Evolutionary conservation across 1,140 invertebrate genomes (phyloP).

Genomic region (Brachionus asplanchnoidis): DNA sequence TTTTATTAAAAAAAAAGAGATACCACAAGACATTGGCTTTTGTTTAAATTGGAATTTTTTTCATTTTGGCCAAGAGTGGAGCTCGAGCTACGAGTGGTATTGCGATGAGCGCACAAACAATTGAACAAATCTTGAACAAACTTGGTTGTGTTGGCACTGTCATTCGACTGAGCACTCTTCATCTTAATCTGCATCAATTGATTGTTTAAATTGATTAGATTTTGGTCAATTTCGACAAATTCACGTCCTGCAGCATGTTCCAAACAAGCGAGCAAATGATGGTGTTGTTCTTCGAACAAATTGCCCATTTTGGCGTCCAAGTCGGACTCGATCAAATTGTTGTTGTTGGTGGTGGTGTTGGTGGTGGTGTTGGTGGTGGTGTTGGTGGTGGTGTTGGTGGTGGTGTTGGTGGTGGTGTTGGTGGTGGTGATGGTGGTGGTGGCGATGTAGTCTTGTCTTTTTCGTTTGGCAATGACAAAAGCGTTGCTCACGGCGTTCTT

Average conservation of each 20-base stretch:
- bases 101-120: neutral
- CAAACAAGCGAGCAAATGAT: constrained; percentile 42
- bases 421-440: too few species aligned
- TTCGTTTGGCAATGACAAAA: constrained; percentile 31
- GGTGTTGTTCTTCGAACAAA: constrained; percentile 41
- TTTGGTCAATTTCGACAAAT: constrained; percentile 37
- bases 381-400: too few species aligned
- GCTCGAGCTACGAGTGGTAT: neutral
- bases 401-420: too few species aligned
- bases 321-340: neutral
- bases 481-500: constrained; percentile 33
- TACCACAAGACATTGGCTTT: neutral
- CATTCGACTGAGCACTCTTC: neutral
- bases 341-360: too few species aligned
- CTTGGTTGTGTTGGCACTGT: neutral
- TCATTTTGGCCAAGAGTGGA: neutral
- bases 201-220: constrained; percentile 19
- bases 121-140: constrained; percentile 37
- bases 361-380: too few species aligned
- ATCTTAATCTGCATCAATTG: constrained; percentile 33
- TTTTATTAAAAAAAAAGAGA: too few species aligned
- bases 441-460: neutral
- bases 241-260: constrained; percentile 30
- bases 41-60: constrained; percentile 33
- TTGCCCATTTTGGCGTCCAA: constrained; percentile 1